These are phyloP conservation scores for Cryptocephalus primarius DNA, from an alignment of 2,888 invertebrate species.

Conservation along the genomic window DNA sequence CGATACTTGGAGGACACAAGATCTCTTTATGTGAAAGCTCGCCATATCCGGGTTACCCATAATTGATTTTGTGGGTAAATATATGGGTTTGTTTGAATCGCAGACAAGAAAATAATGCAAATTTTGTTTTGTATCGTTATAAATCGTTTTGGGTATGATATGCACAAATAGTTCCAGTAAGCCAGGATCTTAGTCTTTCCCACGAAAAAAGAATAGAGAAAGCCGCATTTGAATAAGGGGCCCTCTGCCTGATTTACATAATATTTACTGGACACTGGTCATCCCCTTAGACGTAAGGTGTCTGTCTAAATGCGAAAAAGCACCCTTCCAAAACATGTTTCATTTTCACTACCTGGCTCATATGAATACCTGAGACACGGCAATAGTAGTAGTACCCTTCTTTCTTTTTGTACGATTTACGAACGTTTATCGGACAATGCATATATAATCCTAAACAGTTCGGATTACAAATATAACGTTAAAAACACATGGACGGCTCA, in stretches of 20 bases:
- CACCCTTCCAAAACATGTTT: conserved; percentile 14
- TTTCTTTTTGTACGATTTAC: neutral
- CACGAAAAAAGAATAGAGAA: conserved; percentile 26
- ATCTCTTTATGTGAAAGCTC: neutral
- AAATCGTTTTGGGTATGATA: neutral
- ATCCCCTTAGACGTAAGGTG: conserved; percentile 19
- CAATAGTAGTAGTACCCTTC: neutral
- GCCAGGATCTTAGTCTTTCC: conserved; percentile 14
- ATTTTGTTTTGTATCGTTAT: conserved; percentile 12
- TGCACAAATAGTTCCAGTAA: neutral
- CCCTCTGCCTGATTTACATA: conserved; percentile 27
- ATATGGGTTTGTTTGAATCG: conserved; percentile 14
- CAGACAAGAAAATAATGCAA: conserved; percentile 18
- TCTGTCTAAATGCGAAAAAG: conserved; percentile 3
- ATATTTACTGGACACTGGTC: conserved; percentile 33
- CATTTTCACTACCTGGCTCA: conserved; percentile 14
- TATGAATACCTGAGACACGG: neutral
- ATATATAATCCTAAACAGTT: no score
- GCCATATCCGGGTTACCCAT: conserved; percentile 7
- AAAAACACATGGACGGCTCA: no score
- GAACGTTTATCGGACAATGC: no score
- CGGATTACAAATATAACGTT: no score
- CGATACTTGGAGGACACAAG: neutral
- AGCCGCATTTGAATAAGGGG: conserved; percentile 26
- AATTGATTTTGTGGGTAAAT: conserved; percentile 17